Base-by-base conservation (phyloP, 2,888 invertebrate species). In the Drosophila helvetica region DNA sequence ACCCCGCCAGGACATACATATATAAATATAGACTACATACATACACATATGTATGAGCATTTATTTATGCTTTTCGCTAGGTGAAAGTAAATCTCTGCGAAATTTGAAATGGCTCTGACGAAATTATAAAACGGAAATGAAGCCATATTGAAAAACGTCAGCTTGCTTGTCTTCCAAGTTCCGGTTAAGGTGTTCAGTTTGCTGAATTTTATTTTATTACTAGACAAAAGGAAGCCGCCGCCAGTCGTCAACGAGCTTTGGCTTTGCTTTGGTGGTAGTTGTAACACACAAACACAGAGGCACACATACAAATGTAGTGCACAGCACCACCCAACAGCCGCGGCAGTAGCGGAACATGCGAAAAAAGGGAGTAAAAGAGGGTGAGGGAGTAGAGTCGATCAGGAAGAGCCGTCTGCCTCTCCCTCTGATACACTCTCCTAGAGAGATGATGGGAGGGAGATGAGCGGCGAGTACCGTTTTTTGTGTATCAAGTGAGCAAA, bases 151-250 rank as follows among this genome's bases (percentile, higher is more conserved):
- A 72, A 84, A 88, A 80, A 54, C 71, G 48, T 17, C 62, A 53
- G 47, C 58, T 70, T 68, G 38, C n/a, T 38, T 38, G 38, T 38
- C 38, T 38, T 38, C 15, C 52, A 77, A 73, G 84, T 82, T 88
- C 78, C 80, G 86, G 86, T 77, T 78, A 57, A 72, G 61, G 74
- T 74, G 79, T 66, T 25, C 30, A 48, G 45, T 22, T 17, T 25
- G 15, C 15, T 54, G 71, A 72, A 71, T 79, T 70, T 59, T 50
- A 30, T 30, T 59, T 56, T 53, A 43, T 12, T 60, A 69, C 73
- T 84, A 86, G 87, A 80, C 83, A 77, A 88, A 86, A 82, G 88
- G 81, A 82, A 86, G 80, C 77, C 83, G 79, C 71, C 62, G 79
- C 25, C 56, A 67, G 57, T 79, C 58, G 47, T 70, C 53, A 43